A percentile compares a stretch with the other conserved stretches of the same genome.
Conservation (phyloP, 2,797 vertebrate species). For the Steatocranus sp. region DNA sequence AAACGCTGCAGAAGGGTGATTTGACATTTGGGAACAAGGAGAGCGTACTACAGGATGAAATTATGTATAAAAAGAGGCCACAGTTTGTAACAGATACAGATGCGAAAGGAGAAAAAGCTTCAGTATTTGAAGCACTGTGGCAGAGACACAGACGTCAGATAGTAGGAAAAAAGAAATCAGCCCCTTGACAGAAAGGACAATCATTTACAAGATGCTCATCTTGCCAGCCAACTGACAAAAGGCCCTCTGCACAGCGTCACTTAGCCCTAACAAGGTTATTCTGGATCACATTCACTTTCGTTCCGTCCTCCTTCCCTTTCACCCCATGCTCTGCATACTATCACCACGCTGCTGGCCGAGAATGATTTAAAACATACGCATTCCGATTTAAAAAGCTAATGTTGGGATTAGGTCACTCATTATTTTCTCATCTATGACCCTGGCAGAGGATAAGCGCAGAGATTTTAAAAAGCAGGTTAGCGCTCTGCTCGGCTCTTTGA, state of each 20-base stretch:
- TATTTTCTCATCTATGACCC: conserved; percentile 75
- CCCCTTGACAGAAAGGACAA: conserved; percentile 59
- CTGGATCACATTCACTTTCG: conserved; percentile 68
- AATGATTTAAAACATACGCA: conserved; percentile 78
- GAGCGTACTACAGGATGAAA: conserved; percentile 11
- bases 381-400: conserved; percentile 75
- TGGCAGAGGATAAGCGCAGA: conserved; percentile 46
- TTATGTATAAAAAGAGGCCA: neutral
- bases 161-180: conserved; percentile 48
- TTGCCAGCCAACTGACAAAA: conserved; percentile 77
- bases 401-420: conserved; percentile 74
- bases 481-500: conserved; percentile 54
- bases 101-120: neutral
- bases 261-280: conserved; percentile 78
- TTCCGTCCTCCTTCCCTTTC: conserved; percentile 42
- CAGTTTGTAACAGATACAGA: conserved; percentile 5
- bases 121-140: conserved; percentile 6
- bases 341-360: conserved; percentile 58
- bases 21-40: neutral
- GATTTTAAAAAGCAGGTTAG: conserved; percentile 75
- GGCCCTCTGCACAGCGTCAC: conserved; percentile 78
- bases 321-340: conserved; percentile 71
- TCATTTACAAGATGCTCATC: conserved; percentile 68
- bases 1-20: neutral
- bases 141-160: conserved; percentile 38